Percentiles rank a stretch among this genome's conserved stretches.
phyloP scores from a whole-genome alignment of 2,113 vertebrate genomes.

The Cariama cristata region DNA sequence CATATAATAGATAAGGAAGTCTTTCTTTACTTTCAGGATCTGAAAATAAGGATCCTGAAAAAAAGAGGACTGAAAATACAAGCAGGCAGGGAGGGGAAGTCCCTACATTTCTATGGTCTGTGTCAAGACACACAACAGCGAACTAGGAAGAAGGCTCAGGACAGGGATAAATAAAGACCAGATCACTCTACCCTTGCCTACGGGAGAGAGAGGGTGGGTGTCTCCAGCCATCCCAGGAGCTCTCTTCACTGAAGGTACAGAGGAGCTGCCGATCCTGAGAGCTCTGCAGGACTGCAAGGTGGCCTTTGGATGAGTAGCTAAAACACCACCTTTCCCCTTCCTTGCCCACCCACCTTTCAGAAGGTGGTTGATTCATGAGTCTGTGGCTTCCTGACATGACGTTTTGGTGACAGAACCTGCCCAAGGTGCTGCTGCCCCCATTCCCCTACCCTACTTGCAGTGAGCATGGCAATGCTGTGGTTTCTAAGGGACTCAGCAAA shows the following conservation, averaged over 20 bases:
- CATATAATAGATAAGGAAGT: neutral
- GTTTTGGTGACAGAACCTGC: neutral
- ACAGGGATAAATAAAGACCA: neutral
- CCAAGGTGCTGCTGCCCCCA: neutral
- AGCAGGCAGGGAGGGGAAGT: neutral
- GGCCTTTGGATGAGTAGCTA: neutral
- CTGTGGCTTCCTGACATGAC: neutral
- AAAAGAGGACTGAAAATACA: neutral
- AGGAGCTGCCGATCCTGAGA: neutral
- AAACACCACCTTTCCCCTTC: neutral
- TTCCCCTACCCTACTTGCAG: accelerated
- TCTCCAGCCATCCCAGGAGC: accelerated
- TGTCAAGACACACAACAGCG: neutral
- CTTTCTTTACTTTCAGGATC: neutral
- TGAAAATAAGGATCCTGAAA: neutral
- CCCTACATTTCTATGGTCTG: neutral
- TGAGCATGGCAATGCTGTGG: accelerated
- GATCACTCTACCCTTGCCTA: neutral
- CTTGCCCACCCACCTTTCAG: neutral
- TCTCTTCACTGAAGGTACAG: accelerated
- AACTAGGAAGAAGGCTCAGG: neutral
- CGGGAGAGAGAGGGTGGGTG: neutral
- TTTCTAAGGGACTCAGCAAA: neutral
- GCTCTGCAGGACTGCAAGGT: neutral
- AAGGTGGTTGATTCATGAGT: neutral